Conservation (phyloP, 2,888 invertebrate genomes). For the Reticulitermes lucifugus region DNA sequence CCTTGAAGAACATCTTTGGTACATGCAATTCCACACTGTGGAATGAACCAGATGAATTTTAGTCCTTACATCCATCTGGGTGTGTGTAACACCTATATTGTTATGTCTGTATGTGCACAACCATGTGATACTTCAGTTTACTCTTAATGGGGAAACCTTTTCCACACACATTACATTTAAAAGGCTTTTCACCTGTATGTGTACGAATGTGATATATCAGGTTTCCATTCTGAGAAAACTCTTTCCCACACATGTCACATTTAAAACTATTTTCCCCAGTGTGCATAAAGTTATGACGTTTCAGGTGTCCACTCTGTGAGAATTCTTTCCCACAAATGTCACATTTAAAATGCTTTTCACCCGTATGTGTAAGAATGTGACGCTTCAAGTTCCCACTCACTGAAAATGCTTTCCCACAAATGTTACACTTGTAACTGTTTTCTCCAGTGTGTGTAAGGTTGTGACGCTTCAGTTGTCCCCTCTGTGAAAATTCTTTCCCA, state of each 20-base stretch:
- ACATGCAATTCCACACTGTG: no score
- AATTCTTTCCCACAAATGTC: neutral
- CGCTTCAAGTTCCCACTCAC: neutral
- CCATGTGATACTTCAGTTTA: no score
- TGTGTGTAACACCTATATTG: no score
- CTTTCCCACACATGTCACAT: neutral
- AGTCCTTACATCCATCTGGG: no score
- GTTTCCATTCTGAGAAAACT: neutral
- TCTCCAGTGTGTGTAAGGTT: neutral
- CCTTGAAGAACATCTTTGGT: no score
- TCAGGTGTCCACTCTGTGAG: neutral
- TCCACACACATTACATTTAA: neutral
- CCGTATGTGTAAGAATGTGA: neutral
- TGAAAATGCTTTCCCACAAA: neutral
- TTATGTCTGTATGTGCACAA: no score
- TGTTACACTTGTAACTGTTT: neutral
- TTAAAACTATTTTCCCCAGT: neutral
- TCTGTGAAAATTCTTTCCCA: neutral
- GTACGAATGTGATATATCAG: neutral
- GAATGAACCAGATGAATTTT: no score
- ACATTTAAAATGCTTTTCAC: neutral
- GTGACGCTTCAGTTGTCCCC: neutral
- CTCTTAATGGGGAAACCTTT: neutral
- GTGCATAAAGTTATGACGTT: neutral
- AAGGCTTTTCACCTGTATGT: neutral